phyloP scores from a whole-genome alignment of 2,797 vertebrate species.

The Columba guinea region DNA sequence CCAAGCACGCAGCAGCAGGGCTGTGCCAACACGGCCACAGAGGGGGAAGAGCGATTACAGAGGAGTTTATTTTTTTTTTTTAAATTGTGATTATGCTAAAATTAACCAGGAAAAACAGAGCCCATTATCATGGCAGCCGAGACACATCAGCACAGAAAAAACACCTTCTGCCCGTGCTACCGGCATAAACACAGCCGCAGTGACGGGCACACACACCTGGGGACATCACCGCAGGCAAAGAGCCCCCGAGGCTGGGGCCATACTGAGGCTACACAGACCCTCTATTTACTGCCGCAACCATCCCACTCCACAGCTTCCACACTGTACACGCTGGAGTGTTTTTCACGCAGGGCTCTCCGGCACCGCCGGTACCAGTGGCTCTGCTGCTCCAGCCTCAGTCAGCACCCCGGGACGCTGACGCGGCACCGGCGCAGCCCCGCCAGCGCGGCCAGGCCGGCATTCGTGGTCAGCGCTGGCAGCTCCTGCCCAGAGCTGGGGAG shows the following conservation, averaged over 20 bases:
- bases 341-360: rapidly evolving
- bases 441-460: not conserved
- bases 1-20: not conserved
- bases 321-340: rapidly evolving
- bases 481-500: not conserved
- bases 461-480: slow-evolving; percentile 13
- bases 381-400: not conserved
- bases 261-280: not conserved
- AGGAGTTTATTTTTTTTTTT: not conserved
- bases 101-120: slow-evolving; percentile 59
- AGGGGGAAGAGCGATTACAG: slow-evolving; percentile 30
- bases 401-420: not conserved
- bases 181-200: rapidly evolving
- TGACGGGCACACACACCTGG: rapidly evolving
- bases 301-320: rapidly evolving
- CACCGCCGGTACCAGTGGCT: not conserved
- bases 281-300: rapidly evolving
- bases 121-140: not conserved
- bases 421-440: not conserved
- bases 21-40: not conserved
- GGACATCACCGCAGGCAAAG: not conserved
- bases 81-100: slow-evolving; percentile 42
- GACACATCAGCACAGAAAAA: too few relatives aligned
- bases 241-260: not conserved
- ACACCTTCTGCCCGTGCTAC: not conserved